These are phyloP conservation scores for Chloroclysta siterata DNA, from an alignment of 2,888 invertebrate genomes.

Conservation along the genomic window DNA sequence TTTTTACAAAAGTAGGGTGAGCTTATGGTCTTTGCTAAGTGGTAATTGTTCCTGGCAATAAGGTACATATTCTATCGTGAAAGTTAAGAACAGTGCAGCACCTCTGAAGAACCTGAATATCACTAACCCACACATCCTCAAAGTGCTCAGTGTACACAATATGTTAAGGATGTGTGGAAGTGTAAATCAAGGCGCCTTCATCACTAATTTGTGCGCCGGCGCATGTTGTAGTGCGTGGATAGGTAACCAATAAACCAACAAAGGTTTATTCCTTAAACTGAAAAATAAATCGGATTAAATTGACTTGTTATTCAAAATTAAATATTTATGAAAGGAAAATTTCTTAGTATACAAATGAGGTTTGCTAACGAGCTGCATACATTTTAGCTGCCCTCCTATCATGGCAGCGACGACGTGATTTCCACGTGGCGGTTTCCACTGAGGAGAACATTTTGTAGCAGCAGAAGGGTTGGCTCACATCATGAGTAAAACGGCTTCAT, in stretches of 20 bases:
- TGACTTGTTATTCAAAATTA: no score
- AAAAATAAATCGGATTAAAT: no score
- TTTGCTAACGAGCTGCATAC: no score
- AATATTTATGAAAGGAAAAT: no score
- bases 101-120: slow-evolving; percentile 63
- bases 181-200: slow-evolving; percentile 58
- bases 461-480: no score
- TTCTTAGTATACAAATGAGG: no score
- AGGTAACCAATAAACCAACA: not conserved
- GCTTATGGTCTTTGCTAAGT: not conserved
- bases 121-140: slow-evolving; percentile 52
- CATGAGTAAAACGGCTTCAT: no score
- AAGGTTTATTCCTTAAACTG: no score
- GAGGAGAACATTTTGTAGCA: no score
- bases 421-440: no score
- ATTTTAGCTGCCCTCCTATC: no score
- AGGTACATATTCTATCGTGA: not conserved
- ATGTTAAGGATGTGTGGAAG: slow-evolving; percentile 55
- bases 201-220: slow-evolving; percentile 46
- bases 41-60: not conserved
- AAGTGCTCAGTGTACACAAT: slow-evolving; percentile 37
- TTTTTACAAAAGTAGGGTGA: not conserved
- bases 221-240: slow-evolving; percentile 35
- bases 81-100: slow-evolving; percentile 23
- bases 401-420: no score